Evolutionary conservation across 2,797 vertebrate genomes (phyloP).

Genomic region (Momotus momota): DNA sequence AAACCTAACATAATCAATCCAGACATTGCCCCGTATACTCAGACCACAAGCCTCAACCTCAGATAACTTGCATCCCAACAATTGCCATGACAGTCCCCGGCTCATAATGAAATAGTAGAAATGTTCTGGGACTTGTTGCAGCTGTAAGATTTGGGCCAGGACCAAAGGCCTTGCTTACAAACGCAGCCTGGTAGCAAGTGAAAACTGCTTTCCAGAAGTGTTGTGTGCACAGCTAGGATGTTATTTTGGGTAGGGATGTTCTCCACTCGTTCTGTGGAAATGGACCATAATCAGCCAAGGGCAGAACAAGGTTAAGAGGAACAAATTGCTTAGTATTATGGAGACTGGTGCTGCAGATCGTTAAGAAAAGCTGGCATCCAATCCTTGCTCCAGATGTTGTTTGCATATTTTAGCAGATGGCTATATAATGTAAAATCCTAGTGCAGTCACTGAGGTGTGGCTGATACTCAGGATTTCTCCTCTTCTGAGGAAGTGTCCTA

Average conservation of each 20-base stretch:
- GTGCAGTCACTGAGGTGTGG: too few species aligned
- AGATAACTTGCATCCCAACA: not conserved
- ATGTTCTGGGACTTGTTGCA: not conserved
- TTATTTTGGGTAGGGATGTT: not conserved
- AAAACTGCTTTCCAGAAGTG: not conserved
- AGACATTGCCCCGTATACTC: not conserved
- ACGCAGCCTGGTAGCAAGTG: not conserved
- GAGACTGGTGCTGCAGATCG: not conserved
- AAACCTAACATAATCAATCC: not conserved
- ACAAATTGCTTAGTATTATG: not conserved
- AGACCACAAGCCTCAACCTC: not conserved
- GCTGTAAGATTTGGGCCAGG: not conserved
- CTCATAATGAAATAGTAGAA: not conserved
- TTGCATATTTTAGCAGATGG: not conserved
- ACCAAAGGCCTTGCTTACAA: not conserved
- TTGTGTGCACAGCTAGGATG: rapidly evolving
- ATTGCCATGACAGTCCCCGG: not conserved
- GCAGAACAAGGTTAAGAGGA: not conserved
- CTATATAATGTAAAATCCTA: not conserved
- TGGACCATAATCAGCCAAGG: not conserved
- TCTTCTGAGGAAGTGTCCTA: not conserved
- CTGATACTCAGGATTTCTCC: not conserved
- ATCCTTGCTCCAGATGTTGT: not conserved
- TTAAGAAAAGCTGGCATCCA: not conserved
- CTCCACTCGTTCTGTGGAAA: not conserved